Base-by-base conservation (phyloP, 2,797 vertebrate species). In the Artibeus lituratus region DNA sequence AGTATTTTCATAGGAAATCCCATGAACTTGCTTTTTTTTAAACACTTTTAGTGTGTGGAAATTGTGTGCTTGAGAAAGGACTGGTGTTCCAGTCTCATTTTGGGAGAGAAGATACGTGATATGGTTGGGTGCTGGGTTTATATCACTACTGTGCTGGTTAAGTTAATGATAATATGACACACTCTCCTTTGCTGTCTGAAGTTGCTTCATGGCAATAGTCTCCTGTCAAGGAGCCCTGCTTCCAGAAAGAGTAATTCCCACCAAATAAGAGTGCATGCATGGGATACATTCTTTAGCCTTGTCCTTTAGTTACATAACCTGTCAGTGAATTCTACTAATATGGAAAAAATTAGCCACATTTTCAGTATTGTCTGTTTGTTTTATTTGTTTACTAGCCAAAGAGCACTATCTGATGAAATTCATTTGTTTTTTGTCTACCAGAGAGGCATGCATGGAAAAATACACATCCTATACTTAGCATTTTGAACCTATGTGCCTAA, bases 1-100 rank as follows among this genome's bases (percentile, higher is more conserved):
- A 94, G 80, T n/a, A 83, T 92, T 97, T 87, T 83, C 0, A 80
- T 80, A 86, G 83, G 87, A 88, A 82, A 89, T 35, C 80, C 55
- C 57, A 87, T 95, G 80, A 80, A 95, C 96, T 65, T 65, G 39
- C 94, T 91, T 92, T 59, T 59, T 59, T 62, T 85, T 88, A 44
- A 57, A 67, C 26, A 87, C 53, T 97, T 86, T 77, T 19, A 55
- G 32, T 84, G 7, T 62, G 6, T 47, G 78, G 87, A 85, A 84
- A 22, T 82, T 70, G 5, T 92, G 35, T 76, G 32, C 47, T 92
- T 89, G 29, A 49, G 70, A 65, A 86, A 72, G 32, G 35, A 72
- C 21, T 59, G 21, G 59, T 74, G 21, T 15, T 47, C n/a, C 39
- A 51, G 14, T 85, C 21, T 72, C 69, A n/a, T 39, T 72, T 55